phyloP scores from a whole-genome alignment of 1,140 invertebrate species.

The Polypedilum pembai region DNA sequence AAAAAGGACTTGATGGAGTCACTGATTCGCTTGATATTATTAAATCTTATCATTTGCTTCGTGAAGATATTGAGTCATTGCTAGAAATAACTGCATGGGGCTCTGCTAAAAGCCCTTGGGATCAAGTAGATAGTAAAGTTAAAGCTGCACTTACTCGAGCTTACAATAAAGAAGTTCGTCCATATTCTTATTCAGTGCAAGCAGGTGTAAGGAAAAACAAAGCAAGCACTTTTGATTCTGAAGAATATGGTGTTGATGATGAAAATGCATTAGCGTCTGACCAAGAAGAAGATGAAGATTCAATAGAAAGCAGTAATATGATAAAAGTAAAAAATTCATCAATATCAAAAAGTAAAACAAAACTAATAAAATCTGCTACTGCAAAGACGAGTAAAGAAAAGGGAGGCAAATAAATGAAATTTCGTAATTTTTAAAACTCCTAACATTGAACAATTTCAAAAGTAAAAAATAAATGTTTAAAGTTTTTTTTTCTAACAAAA shows the following conservation, averaged over 20 bases:
- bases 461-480: too few relatives aligned
- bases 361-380: conserved; percentile 30
- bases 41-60: conserved; percentile 73
- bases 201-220: conserved; percentile 52
- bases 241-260: conserved; percentile 44
- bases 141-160: conserved; percentile 88
- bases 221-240: conserved; percentile 39
- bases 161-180: conserved; percentile 76
- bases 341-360: conserved; percentile 30
- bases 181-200: conserved; percentile 62
- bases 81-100: conserved; percentile 81
- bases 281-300: conserved; percentile 52
- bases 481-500: too few relatives aligned
- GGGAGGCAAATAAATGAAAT: too few relatives aligned
- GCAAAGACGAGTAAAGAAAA: neutral
- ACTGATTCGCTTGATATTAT: conserved; percentile 65
- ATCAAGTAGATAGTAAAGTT: conserved; percentile 70
- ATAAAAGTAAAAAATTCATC: conserved; percentile 57
- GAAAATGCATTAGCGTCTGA: conserved; percentile 40
- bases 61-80: conserved; percentile 86
- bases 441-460: too few relatives aligned
- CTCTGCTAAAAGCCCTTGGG: conserved; percentile 63
- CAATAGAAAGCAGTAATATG: conserved; percentile 63
- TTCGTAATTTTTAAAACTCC: too few relatives aligned
- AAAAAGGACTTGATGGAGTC: conserved; percentile 63